These are phyloP conservation scores for Oncorhynchus clarkii DNA, from an alignment of 2,113 vertebrate species.

Conservation along the genomic window DNA sequence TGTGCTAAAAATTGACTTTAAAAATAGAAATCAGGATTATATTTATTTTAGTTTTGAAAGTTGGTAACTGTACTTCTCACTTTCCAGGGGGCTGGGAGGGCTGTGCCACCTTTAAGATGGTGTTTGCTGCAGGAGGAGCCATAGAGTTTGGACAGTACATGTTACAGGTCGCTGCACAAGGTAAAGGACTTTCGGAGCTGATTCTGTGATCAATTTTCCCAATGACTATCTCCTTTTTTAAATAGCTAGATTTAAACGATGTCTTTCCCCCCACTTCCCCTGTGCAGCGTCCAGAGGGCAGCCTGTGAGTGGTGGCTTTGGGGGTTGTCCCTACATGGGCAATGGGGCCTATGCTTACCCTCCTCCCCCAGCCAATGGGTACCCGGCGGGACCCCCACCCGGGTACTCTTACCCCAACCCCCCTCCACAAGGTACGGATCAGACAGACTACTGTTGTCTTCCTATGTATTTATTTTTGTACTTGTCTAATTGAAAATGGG, in stretches of 20 bases:
- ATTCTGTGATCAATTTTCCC: not conserved
- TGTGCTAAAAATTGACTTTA: not conserved
- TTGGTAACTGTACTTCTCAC: not conserved
- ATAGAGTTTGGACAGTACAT: constrained; percentile 96
- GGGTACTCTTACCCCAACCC: constrained; percentile 83
- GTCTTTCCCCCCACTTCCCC: not conserved
- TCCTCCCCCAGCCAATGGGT: constrained; percentile 84
- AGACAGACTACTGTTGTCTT: too few species aligned
- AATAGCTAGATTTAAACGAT: not conserved
- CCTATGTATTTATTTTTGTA: too few species aligned
- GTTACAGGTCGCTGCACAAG: constrained; percentile 93
- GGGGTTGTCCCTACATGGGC: constrained; percentile 86
- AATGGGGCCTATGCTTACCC: constrained; percentile 84
- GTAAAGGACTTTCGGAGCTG: constrained; percentile 60
- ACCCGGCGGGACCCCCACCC: constrained; percentile 76
- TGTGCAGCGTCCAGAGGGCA: constrained; percentile 88
- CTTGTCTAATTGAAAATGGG: too few species aligned
- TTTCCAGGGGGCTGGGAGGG: constrained; percentile 94
- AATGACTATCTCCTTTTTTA: not conserved
- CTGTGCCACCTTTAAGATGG: constrained; percentile 81
- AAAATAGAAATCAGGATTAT: not conserved
- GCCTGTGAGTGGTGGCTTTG: constrained; percentile 78
- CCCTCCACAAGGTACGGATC: constrained; percentile 74
- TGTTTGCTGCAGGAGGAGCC: constrained; percentile 88
- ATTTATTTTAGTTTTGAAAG: not conserved